Percentiles rank a stretch among this genome's conserved stretches.
phyloP scores from a whole-genome alignment of 2,797 vertebrate species.

The Characodon lateralis region DNA sequence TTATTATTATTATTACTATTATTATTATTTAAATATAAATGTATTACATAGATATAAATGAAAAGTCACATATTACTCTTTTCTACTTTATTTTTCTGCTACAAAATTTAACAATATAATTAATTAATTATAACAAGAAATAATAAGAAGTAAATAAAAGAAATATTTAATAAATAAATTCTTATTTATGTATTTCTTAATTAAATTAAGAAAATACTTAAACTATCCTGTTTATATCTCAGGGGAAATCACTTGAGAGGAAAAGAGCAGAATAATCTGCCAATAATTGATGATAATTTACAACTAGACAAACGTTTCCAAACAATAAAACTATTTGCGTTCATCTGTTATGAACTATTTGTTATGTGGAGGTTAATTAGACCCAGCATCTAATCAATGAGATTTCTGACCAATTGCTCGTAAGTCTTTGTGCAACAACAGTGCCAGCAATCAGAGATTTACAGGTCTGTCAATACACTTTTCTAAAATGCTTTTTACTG shows the following conservation, averaged over 20 bases:
- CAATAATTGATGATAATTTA: slow-evolving; percentile 73
- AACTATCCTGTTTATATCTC: slow-evolving; percentile 39
- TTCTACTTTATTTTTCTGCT: background rate
- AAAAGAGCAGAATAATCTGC: slow-evolving; percentile 65
- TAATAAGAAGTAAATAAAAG: background rate
- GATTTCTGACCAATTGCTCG: slow-evolving; percentile 61
- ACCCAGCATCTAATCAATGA: slow-evolving; percentile 69
- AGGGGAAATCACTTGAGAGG: slow-evolving; percentile 67
- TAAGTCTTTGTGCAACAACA: slow-evolving; percentile 71
- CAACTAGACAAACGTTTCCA: slow-evolving; percentile 56
- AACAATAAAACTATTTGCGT: slow-evolving; percentile 65
- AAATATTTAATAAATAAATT: background rate
- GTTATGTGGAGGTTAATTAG: slow-evolving; percentile 67
- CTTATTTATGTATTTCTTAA: no score
- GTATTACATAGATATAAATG: background rate
- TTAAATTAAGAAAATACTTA: background rate
- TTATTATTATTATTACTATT: background rate
- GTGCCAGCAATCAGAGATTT: slow-evolving; percentile 56
- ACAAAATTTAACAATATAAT: background rate
- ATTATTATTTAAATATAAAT: background rate
- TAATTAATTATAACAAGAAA: background rate
- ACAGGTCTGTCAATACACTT: slow-evolving; percentile 66
- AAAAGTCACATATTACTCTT: background rate
- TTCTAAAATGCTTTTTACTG: slow-evolving; percentile 67
- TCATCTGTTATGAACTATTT: slow-evolving; percentile 56